These are phyloP conservation scores for Cryptocheilus praepositus DNA, from an alignment of 2,888 invertebrate genomes.

Conservation along the genomic window DNA sequence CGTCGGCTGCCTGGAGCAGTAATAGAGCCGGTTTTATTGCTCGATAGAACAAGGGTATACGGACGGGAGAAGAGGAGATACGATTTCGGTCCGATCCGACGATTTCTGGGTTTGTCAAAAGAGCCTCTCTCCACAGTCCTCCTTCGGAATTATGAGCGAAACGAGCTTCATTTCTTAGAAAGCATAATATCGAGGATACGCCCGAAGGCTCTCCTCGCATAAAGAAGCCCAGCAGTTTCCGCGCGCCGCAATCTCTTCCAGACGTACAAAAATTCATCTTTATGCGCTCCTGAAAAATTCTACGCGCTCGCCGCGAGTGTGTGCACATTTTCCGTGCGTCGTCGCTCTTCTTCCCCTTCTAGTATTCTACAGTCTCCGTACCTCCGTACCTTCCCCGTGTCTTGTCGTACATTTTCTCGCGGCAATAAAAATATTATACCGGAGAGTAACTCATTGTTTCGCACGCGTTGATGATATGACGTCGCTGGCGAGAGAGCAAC, in stretches of 20 bases:
- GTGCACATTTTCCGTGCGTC: background rate
- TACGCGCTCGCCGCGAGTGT: background rate
- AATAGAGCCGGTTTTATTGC: constrained; percentile 1
- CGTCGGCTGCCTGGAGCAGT: background rate
- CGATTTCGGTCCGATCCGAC: constrained; percentile 11
- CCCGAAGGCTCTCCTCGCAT: constrained; percentile 19
- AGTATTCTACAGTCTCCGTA: background rate
- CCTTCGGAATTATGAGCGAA: constrained; percentile 24
- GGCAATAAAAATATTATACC: too few relatives aligned
- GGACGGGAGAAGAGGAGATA: background rate
- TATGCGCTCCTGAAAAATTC: background rate
- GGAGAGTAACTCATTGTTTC: background rate
- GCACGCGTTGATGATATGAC: background rate
- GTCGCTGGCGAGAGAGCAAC: too few relatives aligned
- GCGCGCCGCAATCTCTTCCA: constrained; percentile 5
- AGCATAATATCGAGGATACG: constrained; percentile 21
- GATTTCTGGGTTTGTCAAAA: constrained; percentile 24
- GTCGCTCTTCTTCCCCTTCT: too few relatives aligned
- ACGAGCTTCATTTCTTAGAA: constrained; percentile 29
- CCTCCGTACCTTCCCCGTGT: background rate
- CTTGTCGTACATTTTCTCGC: background rate
- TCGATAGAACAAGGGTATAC: background rate
- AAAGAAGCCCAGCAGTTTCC: background rate
- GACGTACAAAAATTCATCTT: background rate
- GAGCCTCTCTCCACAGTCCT: background rate